phyloP scores from a whole-genome alignment of 2,113 vertebrate species.

The Centropus bengalensis region DNA sequence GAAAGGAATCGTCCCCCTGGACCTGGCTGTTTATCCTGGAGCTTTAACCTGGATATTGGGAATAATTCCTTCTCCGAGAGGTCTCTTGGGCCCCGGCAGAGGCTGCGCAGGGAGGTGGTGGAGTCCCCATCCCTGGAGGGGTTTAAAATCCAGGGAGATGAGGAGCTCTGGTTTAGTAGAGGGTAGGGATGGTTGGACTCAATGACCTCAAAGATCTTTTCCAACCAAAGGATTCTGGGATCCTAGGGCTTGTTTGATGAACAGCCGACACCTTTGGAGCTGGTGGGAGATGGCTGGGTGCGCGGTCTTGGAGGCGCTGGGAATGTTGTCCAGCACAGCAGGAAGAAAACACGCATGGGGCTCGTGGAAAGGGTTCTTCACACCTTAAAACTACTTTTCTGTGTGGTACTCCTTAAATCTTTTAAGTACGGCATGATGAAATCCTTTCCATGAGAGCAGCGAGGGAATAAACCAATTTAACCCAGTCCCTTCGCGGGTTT shows the following conservation, averaged over 20 bases:
- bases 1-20: too few relatives aligned
- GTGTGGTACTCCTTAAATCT: background rate
- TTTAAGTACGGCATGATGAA: background rate
- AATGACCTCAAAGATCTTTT: too few relatives aligned
- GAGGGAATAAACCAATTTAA: background rate
- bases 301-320: rapidly evolving
- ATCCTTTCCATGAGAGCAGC: background rate
- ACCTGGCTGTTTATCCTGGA: too few relatives aligned
- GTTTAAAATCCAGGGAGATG: too few relatives aligned
- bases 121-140: too few relatives aligned
- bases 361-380: rapidly evolving
- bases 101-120: too few relatives aligned
- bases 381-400: background rate
- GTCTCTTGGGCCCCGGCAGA: too few relatives aligned
- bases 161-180: too few relatives aligned
- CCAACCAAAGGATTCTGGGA: too few relatives aligned
- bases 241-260: background rate
- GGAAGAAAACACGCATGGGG: background rate
- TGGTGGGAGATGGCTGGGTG: background rate
- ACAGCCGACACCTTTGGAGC: background rate
- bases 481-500: background rate
- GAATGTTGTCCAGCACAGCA: background rate
- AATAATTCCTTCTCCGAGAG: too few relatives aligned
- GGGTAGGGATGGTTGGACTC: too few relatives aligned
- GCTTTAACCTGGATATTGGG: too few relatives aligned